These are phyloP conservation scores for Cathartes aura DNA, from an alignment of 2,113 vertebrate genomes.

Conservation along the genomic window DNA sequence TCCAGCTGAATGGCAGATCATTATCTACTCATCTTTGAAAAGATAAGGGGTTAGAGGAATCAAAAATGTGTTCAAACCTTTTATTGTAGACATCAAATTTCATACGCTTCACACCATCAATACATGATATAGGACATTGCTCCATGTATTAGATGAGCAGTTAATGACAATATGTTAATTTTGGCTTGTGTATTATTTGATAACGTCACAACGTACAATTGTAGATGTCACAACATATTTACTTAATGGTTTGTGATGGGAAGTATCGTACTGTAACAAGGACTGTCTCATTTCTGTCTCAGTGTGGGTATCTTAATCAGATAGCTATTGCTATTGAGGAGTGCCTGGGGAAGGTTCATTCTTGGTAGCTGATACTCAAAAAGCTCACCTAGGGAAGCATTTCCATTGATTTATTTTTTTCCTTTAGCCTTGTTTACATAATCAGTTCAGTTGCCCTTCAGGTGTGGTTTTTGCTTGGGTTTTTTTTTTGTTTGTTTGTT, in stretches of 20 bases:
- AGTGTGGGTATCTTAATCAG: not conserved
- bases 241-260: not conserved
- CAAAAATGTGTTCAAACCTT: not conserved
- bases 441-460: not conserved
- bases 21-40: not conserved
- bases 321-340: not conserved
- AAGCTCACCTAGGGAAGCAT: not conserved
- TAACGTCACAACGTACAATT: not conserved
- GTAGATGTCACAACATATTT: not conserved
- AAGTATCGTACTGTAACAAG: not conserved
- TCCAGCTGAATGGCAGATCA: not conserved
- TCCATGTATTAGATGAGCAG: not conserved
- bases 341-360: not conserved
- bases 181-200: not conserved
- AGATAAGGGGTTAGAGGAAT: accelerated
- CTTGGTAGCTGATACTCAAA: not conserved
- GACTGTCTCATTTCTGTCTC: not conserved
- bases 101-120: accelerated
- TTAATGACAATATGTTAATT: not conserved
- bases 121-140: not conserved
- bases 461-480: not conserved
- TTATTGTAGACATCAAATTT: not conserved
- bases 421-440: not conserved
- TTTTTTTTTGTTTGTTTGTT: not conserved
- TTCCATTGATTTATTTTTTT: not conserved